Evolutionary conservation across 2,888 invertebrate genomes (phyloP).

Genomic region (Plebejus anna): DNA sequence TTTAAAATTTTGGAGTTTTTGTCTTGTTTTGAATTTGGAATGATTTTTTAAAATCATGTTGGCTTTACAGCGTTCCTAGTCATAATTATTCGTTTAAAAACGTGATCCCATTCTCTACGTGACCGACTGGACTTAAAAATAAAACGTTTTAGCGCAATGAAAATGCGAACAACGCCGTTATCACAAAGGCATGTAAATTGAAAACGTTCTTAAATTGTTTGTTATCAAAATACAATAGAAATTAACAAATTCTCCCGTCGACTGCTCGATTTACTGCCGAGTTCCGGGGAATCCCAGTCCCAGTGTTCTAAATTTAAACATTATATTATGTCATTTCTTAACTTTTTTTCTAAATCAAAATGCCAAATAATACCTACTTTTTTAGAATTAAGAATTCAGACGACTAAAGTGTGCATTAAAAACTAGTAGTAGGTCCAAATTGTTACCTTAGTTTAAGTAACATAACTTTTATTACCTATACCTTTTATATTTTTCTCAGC

Average conservation of each 20-base stretch:
- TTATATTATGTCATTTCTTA: background rate
- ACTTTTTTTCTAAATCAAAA: background rate
- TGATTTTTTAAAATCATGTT: conserved; percentile 47
- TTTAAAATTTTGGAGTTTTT: background rate
- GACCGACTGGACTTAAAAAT: conserved; percentile 53
- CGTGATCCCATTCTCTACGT: conserved; percentile 74
- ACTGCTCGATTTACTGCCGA: background rate
- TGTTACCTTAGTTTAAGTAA: no score
- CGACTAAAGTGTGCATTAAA: no score
- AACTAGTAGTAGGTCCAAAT: no score
- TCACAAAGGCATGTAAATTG: conserved; percentile 35
- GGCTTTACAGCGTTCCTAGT: conserved; percentile 52
- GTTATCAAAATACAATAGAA: conserved; percentile 12
- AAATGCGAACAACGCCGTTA: conserved; percentile 29
- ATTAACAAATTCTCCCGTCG: conserved; percentile 32
- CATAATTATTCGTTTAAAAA: conserved; percentile 67
- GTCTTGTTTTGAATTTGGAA: conserved; percentile 50
- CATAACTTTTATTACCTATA: background rate
- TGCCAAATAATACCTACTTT: no score
- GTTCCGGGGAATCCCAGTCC: background rate
- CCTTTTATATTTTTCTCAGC: background rate
- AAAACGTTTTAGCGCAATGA: conserved; percentile 34
- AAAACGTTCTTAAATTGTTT: conserved; percentile 35
- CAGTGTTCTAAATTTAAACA: background rate
- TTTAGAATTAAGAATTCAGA: no score